These are phyloP conservation scores for Probosciger aterrimus DNA, from an alignment of 2,113 vertebrate genomes.

Conservation along the genomic window DNA sequence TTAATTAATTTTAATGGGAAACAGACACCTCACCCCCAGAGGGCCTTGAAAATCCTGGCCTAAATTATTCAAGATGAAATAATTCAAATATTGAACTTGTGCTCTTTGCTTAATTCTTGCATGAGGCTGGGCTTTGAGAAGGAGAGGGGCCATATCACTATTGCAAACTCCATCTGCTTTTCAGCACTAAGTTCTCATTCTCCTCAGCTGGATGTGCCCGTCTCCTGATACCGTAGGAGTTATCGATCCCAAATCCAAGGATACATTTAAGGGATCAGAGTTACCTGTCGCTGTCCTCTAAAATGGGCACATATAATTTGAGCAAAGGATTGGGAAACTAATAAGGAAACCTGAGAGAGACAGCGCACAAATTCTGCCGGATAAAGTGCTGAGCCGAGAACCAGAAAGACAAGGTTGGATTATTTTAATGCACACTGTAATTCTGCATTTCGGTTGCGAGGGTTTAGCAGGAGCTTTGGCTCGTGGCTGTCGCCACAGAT, in stretches of 20 bases:
- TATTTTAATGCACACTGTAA: not conserved
- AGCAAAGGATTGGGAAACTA: not conserved
- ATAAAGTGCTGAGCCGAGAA: not conserved
- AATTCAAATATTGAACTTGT: not conserved
- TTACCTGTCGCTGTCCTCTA: not conserved
- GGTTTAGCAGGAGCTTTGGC: not conserved
- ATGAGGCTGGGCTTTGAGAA: not conserved
- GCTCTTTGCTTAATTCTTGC: not conserved
- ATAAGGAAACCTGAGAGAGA: not conserved
- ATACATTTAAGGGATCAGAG: not conserved
- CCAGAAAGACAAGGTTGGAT: not conserved
- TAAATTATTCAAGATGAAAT: constrained; percentile 19
- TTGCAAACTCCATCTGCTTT: not conserved
- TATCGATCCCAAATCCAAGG: not conserved
- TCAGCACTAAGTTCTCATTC: not conserved
- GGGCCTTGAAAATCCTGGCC: not conserved
- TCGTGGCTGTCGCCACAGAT: not conserved
- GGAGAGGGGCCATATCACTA: not conserved
- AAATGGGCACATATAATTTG: not conserved
- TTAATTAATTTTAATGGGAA: constrained; percentile 3
- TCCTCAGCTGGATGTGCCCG: not conserved
- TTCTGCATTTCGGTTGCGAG: not conserved
- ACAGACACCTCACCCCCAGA: not conserved
- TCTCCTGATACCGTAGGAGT: not conserved
- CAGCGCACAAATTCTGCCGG: not conserved